Evolutionary conservation across 2,113 vertebrate genomes (phyloP), one percentile per base, ranked within the genome.

Genomic region (Tychaedon coryphoeus): DNA sequence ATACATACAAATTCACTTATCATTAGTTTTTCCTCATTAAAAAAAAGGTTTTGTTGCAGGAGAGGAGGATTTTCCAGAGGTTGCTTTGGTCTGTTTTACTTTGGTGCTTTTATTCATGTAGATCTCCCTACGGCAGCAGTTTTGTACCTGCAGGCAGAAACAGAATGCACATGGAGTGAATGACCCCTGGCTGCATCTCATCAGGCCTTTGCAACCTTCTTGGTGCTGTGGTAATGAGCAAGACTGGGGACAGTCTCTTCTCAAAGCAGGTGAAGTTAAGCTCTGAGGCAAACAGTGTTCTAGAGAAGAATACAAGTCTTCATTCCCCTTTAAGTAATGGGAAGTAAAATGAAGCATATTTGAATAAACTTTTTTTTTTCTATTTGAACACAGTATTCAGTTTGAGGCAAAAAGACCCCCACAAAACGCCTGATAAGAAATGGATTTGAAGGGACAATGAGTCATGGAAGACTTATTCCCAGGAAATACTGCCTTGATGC

Each of bases 321-420:
- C 15, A 10, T 47, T 88, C 11, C 3, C 6, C 7, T 83, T 42
- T 25, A 72, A 51, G 19, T 42, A 66, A 54, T 0, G 0, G 33
- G 26, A 65, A 86, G 54, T 28, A n/a, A 69, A 91, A 83, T 33
- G n/a, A 84, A 70, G n/a, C 12, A 14, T 6, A 23, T 48, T 61
- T 69, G n/a, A 60, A 38, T 84, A 77, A 72, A 78, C 29, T 33
- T 9, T 19, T 14, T 76, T 53, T 31, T 28, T 6, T 50, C 34
- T 1, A 4, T 78, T 47, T 15, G 10, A 23, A 4, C 5, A 9
- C 17, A 22, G 14, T 72, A 48, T 61, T 80, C 20, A 16, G 8
- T 83, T 77, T 31, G 50, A 54, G 42, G 40, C 12, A 47, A 53
- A 81, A 58, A 45, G 10, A 31, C 26, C 12, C 12, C 13, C 18